Base-by-base conservation (phyloP, 2,888 invertebrate genomes). In the Ephialtes manifestator region DNA sequence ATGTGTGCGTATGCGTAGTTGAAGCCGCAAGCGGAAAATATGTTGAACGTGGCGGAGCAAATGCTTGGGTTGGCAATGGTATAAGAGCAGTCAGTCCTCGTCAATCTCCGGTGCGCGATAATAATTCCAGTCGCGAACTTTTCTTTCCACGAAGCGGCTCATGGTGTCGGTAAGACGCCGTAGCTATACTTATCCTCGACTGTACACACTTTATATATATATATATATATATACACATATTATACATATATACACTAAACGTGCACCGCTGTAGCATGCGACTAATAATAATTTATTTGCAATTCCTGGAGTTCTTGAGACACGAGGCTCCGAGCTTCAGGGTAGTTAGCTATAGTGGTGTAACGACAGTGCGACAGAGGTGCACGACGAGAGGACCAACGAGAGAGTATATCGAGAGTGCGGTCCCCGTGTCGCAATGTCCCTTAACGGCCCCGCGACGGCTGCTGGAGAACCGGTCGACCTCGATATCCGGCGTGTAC, bases 391-490 rank as follows among this genome's bases (percentile, higher is more conserved):
- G 72, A 80, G 65, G 39, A 10, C 24, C 15, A 20, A 35, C 31
- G 71, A 77, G 65, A 74, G 46, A 58, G 68, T 20, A 72, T 77
- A 67, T 55, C 67, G 81, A 79, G 82, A 81, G 70, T 77, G 58
- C 81, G 72, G 81, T 18, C 78, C 82, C 82, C 84, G 88, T 92
- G 91, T 92, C 90, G 91, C 91, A 92, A 92, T 91, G 90, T 90
- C 93, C 93, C 91, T 92, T 92, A 92, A 92, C 91, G 91, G 89
- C 90, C 71, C 79, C 79, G 79, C 89, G 89, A 90, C 92, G 92
- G 93, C 91, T 92, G 93, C 90, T 90, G 91, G 91, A 92, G 89
- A 92, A 92, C 92, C 91, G 91, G 93, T 93, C 93, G 93, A 93
- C 93, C 93, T 93, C 93, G 93, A 90, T 93, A 92, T 86, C 87